Base-by-base conservation (phyloP, 1,140 invertebrate species). In the Augochlora pura region DNA sequence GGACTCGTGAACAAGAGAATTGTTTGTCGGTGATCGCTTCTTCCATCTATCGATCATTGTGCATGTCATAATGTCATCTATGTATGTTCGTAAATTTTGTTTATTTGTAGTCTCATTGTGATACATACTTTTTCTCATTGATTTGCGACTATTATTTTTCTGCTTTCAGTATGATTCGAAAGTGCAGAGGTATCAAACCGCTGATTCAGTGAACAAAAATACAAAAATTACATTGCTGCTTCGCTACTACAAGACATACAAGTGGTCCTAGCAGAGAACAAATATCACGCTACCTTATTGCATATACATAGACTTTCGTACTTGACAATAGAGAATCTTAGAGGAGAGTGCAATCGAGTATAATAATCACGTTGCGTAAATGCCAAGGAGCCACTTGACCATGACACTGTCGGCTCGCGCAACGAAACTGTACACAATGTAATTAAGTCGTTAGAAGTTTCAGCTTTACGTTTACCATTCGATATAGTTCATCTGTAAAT, bases 161-260 rank as follows among this genome's bases (percentile, higher is more conserved):
- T 86, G 85, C 85, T 86, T 86, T 86, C 85, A 86, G 84, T 86
- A 83, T 86, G 85, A 86, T 86, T 83, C 84, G 57, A 86, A 86
- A 81, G 67, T 66, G 81, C 77, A 86, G 75, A 77, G 84, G 77
- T 73, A 83, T 85, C 80, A 81, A 83, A 81, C 69, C 77, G 84
- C 84, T 83, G 84, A 85, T 86, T 86, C 80, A 64, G 80, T 82
- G 80, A 85, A 82, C 82, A 39, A 57, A 18, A 4, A 57, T 18
- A 76, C 84, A 83, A 83, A 84, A 66, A 82, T 80, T 85, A 80
- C 77, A 82, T 86, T 85, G 80, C 80, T 71, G 71, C 84, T 85
- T 86, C 79, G 83, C 83, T 81, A 80, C 82, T 83, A 85, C 84
- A 85, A 85, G 84, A 85, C 74, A 85, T 79, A 84, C 78, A 63